Evolutionary conservation across 2,797 vertebrate genomes (phyloP).

Genomic region (Myotis vivesi): DNA sequence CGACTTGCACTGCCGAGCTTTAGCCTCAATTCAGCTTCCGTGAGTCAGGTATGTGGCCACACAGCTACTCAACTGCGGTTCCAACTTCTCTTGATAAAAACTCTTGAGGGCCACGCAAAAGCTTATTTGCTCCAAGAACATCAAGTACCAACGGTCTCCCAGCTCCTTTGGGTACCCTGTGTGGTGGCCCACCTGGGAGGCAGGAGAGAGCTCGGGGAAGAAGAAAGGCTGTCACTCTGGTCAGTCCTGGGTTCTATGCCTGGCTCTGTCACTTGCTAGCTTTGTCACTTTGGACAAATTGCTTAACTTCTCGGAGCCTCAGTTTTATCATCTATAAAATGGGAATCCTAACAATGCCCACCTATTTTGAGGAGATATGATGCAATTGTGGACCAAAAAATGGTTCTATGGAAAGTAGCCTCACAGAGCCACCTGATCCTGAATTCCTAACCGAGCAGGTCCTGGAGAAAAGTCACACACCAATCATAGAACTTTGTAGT

Average conservation of each 20-base stretch:
- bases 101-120: not conserved
- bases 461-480: too few species aligned
- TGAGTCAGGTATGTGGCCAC: not conserved
- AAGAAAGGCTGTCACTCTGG: not conserved
- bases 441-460: not conserved
- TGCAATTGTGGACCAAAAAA: not conserved
- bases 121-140: not conserved
- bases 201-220: not conserved
- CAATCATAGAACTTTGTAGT: not conserved
- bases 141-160: not conserved
- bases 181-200: not conserved
- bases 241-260: not conserved
- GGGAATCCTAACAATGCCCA: not conserved
- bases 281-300: not conserved
- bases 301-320: not conserved
- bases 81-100: not conserved
- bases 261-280: not conserved
- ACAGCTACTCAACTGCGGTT: not conserved
- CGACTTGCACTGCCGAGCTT: not conserved
- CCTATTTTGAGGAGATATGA: not conserved
- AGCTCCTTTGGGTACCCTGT: not conserved
- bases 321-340: not conserved
- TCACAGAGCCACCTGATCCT: not conserved
- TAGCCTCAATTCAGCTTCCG: not conserved
- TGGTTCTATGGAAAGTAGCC: not conserved